A percentile compares a stretch with the other conserved stretches of the same genome.
Conservation (phyloP, 92 coral and sea anemone species). For the Siderastrea siderea region DNA sequence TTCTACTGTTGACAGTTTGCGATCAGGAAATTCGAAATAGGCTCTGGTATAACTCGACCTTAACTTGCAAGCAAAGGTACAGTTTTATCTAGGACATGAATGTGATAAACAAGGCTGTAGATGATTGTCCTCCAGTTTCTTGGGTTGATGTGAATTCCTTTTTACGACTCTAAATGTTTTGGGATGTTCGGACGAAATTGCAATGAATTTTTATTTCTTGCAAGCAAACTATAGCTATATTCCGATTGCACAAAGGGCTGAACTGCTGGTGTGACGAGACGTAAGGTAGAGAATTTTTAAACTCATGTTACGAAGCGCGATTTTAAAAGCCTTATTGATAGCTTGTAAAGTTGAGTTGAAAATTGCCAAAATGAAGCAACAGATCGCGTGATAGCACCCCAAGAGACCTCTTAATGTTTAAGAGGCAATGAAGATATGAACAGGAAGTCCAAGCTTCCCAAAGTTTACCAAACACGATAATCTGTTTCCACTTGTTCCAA, state of each 20-base stretch:
- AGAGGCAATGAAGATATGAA: slow-evolving; percentile 17
- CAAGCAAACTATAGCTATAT: not conserved
- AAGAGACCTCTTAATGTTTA: slow-evolving; percentile 8
- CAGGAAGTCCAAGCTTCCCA: not conserved
- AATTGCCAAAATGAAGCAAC: not conserved
- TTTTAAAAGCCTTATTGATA: not conserved
- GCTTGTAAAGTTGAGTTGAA: not conserved
- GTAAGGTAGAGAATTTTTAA: not conserved
- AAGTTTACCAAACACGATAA: not conserved
- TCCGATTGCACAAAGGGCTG: too few relatives aligned
- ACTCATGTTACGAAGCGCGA: not conserved
- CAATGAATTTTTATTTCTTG: not conserved
- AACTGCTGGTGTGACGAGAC: too few relatives aligned
- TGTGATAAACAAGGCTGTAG: not conserved
- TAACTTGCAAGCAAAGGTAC: slow-evolving; percentile 5
- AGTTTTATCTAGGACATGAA: not conserved
- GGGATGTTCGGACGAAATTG: not conserved
- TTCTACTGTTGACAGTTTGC: not conserved
- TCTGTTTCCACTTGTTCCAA: not conserved
- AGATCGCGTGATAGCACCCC: not conserved
- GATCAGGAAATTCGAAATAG: not conserved
- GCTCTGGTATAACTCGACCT: not conserved
- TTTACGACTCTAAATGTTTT: not conserved
- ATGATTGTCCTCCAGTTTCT: not conserved
- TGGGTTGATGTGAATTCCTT: not conserved